Evolutionary conservation across 2,113 vertebrate genomes (phyloP).

Genomic region (Oncorhynchus tshawytscha): DNA sequence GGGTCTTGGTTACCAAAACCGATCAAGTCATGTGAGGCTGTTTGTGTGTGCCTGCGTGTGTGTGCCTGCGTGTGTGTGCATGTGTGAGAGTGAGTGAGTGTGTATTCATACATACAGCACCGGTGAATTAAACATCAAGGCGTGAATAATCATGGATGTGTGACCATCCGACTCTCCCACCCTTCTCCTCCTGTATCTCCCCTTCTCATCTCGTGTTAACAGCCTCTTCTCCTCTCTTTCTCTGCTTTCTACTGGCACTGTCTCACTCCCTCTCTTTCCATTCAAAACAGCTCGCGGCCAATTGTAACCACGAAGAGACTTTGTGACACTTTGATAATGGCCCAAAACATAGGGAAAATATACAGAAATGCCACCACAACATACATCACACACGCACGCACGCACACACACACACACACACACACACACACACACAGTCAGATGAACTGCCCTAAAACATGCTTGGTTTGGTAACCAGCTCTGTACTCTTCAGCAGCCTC

Average conservation of each 20-base stretch:
- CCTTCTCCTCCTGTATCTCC: slow-evolving; percentile 5
- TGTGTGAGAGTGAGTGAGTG: slow-evolving; percentile 6
- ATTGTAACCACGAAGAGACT: not conserved
- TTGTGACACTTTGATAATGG: not conserved
- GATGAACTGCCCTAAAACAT: not conserved
- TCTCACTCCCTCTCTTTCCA: slow-evolving; percentile 6
- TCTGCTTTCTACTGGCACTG: not conserved
- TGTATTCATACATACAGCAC: not conserved
- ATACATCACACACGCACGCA: not conserved
- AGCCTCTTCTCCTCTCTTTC: slow-evolving; percentile 15
- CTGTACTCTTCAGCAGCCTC: too few relatives aligned
- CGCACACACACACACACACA: too few relatives aligned
- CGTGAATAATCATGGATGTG: slow-evolving; percentile 45
- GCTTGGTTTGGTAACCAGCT: too few relatives aligned
- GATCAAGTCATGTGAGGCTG: not conserved
- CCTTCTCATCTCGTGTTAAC: slow-evolving; percentile 23
- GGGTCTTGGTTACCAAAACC: too few relatives aligned
- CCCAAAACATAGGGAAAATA: not conserved
- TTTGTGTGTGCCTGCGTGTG: not conserved
- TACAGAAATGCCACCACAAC: not conserved
- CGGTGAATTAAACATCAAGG: slow-evolving; percentile 54
- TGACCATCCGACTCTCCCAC: slow-evolving; percentile 19
- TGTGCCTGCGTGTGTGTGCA: not conserved
- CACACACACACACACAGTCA: not conserved
- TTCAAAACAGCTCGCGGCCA: slow-evolving; percentile 20